Conservation (phyloP, 2,797 vertebrate genomes). For the Catharus ustulatus region DNA sequence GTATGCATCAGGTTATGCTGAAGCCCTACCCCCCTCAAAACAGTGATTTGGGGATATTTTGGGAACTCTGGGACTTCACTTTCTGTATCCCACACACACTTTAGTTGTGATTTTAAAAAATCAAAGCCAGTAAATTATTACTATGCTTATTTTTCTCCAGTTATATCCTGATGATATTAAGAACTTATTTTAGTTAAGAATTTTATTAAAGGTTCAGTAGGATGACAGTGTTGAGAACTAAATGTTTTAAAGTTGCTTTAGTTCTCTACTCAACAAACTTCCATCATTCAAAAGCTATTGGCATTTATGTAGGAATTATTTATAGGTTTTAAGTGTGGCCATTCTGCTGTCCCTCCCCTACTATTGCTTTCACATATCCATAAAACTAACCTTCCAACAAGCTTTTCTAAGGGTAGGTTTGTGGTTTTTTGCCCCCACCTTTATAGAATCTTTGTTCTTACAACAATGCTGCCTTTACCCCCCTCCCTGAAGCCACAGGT, state of each 20-base stretch:
- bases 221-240: background rate
- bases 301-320: background rate
- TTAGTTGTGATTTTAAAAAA: background rate
- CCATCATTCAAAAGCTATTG: background rate
- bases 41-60: background rate
- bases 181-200: background rate
- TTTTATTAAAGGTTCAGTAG: background rate
- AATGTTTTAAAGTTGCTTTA: background rate
- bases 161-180: background rate
- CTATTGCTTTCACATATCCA: background rate
- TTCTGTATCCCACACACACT: background rate
- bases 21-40: background rate
- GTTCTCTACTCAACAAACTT: background rate
- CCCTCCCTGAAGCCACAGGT: background rate
- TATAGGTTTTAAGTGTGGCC: background rate
- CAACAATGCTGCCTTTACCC: background rate
- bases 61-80: background rate
- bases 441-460: background rate
- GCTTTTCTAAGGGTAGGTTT: background rate
- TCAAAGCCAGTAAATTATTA: background rate
- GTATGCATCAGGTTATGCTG: background rate
- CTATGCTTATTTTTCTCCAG: background rate
- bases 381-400: background rate
- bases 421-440: rapidly evolving
- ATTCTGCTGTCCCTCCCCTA: background rate